Evolutionary conservation across 2,888 invertebrate species (phyloP), one percentile per base, ranked within the genome.

Genomic region (Oscheius sp.): DNA sequence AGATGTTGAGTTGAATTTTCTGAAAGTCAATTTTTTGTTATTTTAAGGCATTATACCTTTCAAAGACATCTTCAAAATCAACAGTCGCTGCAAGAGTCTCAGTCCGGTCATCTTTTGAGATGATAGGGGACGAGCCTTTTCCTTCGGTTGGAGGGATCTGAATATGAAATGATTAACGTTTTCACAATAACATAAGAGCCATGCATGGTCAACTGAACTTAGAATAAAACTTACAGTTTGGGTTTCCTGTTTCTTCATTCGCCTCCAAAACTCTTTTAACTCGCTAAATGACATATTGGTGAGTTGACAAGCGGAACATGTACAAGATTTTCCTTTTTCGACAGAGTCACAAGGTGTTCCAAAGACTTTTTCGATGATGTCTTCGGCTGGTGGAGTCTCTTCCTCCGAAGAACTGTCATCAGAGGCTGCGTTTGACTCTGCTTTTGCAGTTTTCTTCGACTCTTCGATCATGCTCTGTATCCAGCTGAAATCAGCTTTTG

Each of bases 221-320:
- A 57, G 33, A 57, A 29, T 21, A 2, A 32, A 2, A 57, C 33
- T 57, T 21, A n/a, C n/a, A 13, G 37, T 37, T 47, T 62, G 21
- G 2, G 37, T 42, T 37, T 65, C 33, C 9, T 32, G 51, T 13
- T 68, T 53, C 29, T 68, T 53, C n/a, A 68, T 29, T 35, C 35
- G 9, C 9, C 11, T 68, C 53, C 37, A 37, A 29, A 55, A 68
- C 59, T 58, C 21, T 21, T 58, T 21, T 3, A 70, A 58, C 48
- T 70, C 70, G n/a, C 42, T 47, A 3, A 29, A 47, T 42, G 70
- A 59, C 58, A 70, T 35, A 37, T 70, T 70, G 9, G 58, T 42
- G 9, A 70, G 48, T 11, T 33, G 37, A 42, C 70, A 70, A 10
- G 70, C 70, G 11, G 70, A 70, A 33, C 70, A 70, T 11, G 42